These are phyloP conservation scores for Semotilus atromaculatus DNA, from an alignment of 2,797 vertebrate species.

Conservation along the genomic window DNA sequence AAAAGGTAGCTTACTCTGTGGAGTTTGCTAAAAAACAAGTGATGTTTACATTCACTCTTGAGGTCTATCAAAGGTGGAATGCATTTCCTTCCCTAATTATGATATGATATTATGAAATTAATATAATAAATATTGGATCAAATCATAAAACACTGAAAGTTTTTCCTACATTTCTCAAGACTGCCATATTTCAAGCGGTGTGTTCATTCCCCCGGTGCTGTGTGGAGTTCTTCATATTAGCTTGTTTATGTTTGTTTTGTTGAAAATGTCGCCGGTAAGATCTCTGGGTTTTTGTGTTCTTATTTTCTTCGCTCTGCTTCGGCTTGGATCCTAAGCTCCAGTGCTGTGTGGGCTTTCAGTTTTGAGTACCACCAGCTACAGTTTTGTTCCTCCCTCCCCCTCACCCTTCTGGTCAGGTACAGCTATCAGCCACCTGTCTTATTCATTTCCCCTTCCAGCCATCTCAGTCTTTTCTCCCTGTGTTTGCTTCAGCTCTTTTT, in stretches of 20 bases:
- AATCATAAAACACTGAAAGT: neutral
- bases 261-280: slow-evolving; percentile 1
- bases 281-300: slow-evolving; percentile 39
- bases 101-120: neutral
- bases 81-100: neutral
- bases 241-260: slow-evolving; percentile 62
- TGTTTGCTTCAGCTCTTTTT: neutral
- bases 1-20: neutral
- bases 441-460: slow-evolving; percentile 26
- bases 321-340: slow-evolving; percentile 79
- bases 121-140: neutral
- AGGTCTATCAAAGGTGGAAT: neutral
- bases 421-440: slow-evolving; percentile 68
- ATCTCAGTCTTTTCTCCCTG: slow-evolving; percentile 44
- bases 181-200: neutral
- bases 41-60: neutral
- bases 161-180: neutral
- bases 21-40: neutral
- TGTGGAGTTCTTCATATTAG: slow-evolving; percentile 8
- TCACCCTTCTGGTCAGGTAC: slow-evolving; percentile 99
- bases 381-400: slow-evolving; percentile 96
- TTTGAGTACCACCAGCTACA: slow-evolving; percentile 94
- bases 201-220: neutral
- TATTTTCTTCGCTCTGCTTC: slow-evolving; percentile 74
- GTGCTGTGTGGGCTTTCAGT: slow-evolving; percentile 95